Percentiles rank a stretch among this genome's conserved stretches.
phyloP scores from a whole-genome alignment of 2,888 invertebrate species.

The Laspeyria flexula region DNA sequence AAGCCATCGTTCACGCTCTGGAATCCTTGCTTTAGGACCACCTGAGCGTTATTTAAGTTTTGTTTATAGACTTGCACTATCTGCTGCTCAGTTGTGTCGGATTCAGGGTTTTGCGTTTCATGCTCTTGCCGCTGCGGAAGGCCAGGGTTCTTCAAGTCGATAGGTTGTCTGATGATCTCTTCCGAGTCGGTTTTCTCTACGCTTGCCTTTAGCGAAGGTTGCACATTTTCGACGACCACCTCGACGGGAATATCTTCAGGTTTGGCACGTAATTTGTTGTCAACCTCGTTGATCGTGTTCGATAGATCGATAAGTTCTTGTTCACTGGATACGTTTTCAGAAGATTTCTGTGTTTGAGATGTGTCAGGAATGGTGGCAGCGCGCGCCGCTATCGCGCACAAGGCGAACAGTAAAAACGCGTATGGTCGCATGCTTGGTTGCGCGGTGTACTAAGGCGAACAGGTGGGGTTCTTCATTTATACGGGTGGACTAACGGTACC shows the following conservation, averaged over 20 bases:
- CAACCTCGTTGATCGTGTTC: conserved; percentile 56
- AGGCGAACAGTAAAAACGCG: conserved; percentile 63
- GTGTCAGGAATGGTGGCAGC: conserved; percentile 63
- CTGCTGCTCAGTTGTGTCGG: conserved; percentile 55
- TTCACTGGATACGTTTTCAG: conserved; percentile 53
- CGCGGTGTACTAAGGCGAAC: conserved; percentile 61
- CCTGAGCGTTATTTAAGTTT: conserved; percentile 59
- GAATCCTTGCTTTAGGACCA: conserved; percentile 54
- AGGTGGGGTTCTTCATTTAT: conserved; percentile 68
- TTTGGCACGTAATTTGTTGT: conserved; percentile 59
- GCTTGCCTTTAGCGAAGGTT: conserved; percentile 46
- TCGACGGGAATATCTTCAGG: conserved; percentile 66
- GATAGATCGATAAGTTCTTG: conserved; percentile 57
- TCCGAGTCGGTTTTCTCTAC: conserved; percentile 50
- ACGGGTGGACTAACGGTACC: conserved; percentile 74
- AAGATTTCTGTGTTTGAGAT: conserved; percentile 44
- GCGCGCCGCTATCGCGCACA: conserved; percentile 62
- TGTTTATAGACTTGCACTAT: conserved; percentile 58
- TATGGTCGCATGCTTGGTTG: conserved; percentile 70
- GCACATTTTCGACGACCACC: conserved; percentile 59
- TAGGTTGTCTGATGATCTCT: conserved; percentile 59
- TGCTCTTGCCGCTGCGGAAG: conserved; percentile 75
- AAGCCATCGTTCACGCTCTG: conserved; percentile 62
- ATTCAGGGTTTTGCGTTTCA: conserved; percentile 74
- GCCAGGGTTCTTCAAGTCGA: conserved; percentile 72